Conservation (phyloP, 1,140 invertebrate species). For the Drosophila arizonae region DNA sequence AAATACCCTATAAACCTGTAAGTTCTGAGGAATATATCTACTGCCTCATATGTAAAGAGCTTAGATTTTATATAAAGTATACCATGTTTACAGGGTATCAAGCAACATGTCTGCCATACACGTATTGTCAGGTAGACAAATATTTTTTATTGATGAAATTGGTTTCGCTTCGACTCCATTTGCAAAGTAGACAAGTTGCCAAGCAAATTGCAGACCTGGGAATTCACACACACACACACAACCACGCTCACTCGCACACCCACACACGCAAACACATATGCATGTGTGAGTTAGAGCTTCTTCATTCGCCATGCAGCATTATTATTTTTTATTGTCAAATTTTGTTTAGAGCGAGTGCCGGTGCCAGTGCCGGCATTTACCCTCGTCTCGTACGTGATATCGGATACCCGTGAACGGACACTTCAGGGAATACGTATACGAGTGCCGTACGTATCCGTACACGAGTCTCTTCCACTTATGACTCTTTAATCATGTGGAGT, state of each 20-base stretch:
- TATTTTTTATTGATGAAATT: conserved; percentile 81
- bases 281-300: not conserved
- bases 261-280: not conserved
- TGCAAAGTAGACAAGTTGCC: conserved; percentile 75
- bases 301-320: conserved; percentile 18
- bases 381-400: conserved; percentile 77
- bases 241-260: no score
- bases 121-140: conserved; percentile 47
- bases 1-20: no score
- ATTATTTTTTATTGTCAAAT: conserved; percentile 77
- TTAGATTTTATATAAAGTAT: no score
- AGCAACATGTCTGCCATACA: conserved; percentile 11
- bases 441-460: not conserved
- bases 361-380: conserved; percentile 35
- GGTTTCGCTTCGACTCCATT: conserved; percentile 68
- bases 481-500: conserved; percentile 57
- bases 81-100: conserved; percentile 3
- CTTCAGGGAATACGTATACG: conserved; percentile 59
- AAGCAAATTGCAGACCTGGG: conserved; percentile 69
- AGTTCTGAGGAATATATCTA: no score
- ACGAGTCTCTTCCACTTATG: conserved; percentile 30
- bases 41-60: no score
- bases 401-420: conserved; percentile 63
- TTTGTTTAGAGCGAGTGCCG: conserved; percentile 42
- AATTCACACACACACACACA: conserved; percentile 32